Percentiles rank a stretch among this genome's conserved stretches.
phyloP scores from a whole-genome alignment of 1,140 invertebrate genomes.

The Papilio polytes region DNA sequence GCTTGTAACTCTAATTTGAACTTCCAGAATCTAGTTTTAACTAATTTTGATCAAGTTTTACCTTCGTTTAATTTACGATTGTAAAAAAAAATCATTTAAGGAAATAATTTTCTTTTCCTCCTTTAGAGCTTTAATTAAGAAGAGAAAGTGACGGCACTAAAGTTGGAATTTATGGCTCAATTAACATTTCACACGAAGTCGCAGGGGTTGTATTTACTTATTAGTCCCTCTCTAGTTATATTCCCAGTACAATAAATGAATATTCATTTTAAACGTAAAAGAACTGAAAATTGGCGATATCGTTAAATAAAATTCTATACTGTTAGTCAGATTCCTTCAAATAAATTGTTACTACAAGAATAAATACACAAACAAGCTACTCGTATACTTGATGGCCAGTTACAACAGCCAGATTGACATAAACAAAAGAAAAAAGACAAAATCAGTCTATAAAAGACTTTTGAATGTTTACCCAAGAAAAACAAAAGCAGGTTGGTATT shows the following conservation, averaged over 20 bases:
- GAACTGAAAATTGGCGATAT: not conserved
- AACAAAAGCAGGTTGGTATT: not conserved
- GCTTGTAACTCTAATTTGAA: too few relatives aligned
- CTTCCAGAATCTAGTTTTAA: too few relatives aligned
- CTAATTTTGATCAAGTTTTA: too few relatives aligned
- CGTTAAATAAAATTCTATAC: not conserved
- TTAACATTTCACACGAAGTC: conserved; percentile 27
- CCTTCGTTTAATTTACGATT: not conserved
- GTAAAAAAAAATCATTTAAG: not conserved
- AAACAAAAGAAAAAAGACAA: too few relatives aligned
- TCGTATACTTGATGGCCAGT: too few relatives aligned
- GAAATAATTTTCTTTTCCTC: not conserved
- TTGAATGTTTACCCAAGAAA: not conserved
- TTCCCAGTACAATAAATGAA: not conserved
- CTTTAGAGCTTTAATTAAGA: conserved; percentile 22
- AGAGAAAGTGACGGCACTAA: conserved; percentile 17
- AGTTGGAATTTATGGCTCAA: conserved; percentile 29
- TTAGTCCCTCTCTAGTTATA: not conserved
- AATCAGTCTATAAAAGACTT: too few relatives aligned
- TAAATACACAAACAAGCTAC: too few relatives aligned
- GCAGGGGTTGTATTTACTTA: not conserved
- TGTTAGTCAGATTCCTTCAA: too few relatives aligned
- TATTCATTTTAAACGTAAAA: not conserved
- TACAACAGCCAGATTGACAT: too few relatives aligned
- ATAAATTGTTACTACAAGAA: too few relatives aligned